phyloP scores from a whole-genome alignment of 2,113 vertebrate species.

The Rhinolophus ferrumequinum region DNA sequence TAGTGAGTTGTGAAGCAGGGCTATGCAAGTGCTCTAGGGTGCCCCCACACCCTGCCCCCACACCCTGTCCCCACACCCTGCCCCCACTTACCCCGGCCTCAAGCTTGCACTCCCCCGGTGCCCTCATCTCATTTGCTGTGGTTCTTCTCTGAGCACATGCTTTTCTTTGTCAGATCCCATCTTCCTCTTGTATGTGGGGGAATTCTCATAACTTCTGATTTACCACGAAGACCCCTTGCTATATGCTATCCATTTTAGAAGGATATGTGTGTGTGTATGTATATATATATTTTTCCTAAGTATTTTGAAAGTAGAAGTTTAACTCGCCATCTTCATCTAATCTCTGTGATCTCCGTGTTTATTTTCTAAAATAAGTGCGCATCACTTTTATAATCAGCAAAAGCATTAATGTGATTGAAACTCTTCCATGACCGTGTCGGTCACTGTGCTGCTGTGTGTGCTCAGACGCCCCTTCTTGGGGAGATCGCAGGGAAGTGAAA shows the following conservation, averaged over 20 bases:
- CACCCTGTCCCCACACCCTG: rapidly evolving
- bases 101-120: rapidly evolving
- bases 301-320: background rate
- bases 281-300: background rate
- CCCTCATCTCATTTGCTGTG: too few species aligned
- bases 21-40: rapidly evolving
- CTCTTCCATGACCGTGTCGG: background rate
- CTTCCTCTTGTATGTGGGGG: background rate
- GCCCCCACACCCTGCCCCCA: rapidly evolving
- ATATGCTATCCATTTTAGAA: background rate
- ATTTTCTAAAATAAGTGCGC: background rate
- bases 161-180: background rate
- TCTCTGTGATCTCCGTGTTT: background rate
- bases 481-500: background rate
- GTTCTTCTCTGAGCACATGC: background rate
- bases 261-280: too few species aligned
- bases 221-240: background rate
- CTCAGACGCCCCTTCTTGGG: background rate
- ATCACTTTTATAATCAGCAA: background rate
- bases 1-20: background rate
- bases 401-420: background rate
- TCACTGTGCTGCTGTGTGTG: background rate
- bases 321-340: background rate
- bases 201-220: background rate
- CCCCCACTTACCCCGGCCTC: rapidly evolving